Base-by-base conservation (phyloP, 2,888 invertebrate species). In the Melieria crassipennis region DNA sequence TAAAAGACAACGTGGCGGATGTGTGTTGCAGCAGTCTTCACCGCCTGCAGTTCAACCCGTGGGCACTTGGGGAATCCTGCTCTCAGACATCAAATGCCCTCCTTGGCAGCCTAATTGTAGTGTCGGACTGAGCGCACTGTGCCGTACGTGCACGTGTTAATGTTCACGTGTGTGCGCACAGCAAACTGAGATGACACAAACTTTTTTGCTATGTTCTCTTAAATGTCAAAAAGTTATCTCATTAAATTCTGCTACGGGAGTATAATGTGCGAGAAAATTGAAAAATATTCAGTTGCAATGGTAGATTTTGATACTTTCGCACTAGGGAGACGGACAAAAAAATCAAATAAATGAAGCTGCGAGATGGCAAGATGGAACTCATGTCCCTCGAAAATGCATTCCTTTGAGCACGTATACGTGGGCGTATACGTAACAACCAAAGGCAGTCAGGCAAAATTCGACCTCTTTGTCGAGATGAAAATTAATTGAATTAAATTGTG, bases 401-500 rank as follows among this genome's bases (percentile, higher is more conserved):
- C 48, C 10, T 61, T 42, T 61, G 50, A 52, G 52, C 58, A 57
- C 67, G 52, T n/a, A n/a, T n/a, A n/a, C 67, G 48, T 16, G 67
- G 67, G 61, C 60, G 67, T 68, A 68, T 68, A 61, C 68, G 61
- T 68, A 52, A 68, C 68, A 61, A 55, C 52, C 60, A 61, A 68
- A 55, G 45, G 30, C 52, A 52, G 61, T 60, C 52, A 62, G 61
- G 61, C 55, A 65, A 57, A 66, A 48, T 47, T 13, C 42, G 52
- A 64, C 30, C 30, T 30, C 30, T 30, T 30, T 30, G 30, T 30
- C 30, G 30, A 47, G 55, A 55, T 55, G 52, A 62, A 68, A 61
- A 61, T 62, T 62, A 68, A 68, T 68, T 68, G 61, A 68, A 68
- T 68, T 68, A 68, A 68, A 61, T 68, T 68, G 68, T 61, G 61